Percentiles rank a stretch among this genome's conserved stretches.
Conservation (phyloP, 1,140 invertebrate genomes). For the Agraylea sexmaculata region DNA sequence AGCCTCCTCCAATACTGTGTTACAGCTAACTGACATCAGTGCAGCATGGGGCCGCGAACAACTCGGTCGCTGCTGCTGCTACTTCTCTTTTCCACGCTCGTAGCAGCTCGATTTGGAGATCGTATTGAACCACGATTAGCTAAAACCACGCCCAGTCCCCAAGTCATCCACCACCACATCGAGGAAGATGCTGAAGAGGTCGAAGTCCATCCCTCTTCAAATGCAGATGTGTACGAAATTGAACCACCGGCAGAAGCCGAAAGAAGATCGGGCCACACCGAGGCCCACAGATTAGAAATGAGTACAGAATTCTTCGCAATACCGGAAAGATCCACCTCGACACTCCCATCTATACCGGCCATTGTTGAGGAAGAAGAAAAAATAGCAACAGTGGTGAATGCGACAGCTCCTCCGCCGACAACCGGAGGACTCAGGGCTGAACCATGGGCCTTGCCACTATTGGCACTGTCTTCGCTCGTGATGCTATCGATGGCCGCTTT, state of each 20-base stretch:
- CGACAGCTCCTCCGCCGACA: slow-evolving; percentile 21
- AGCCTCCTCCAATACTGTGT: too few species aligned
- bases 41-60: too few species aligned
- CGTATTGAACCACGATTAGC: slow-evolving; percentile 26
- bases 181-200: slow-evolving; percentile 22
- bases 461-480: slow-evolving; percentile 63
- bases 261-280: slow-evolving; percentile 33
- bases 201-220: not conserved
- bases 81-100: too few species aligned
- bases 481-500: slow-evolving; percentile 73
- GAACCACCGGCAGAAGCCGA: slow-evolving; percentile 27
- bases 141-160: slow-evolving; percentile 22
- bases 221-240: slow-evolving; percentile 10
- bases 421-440: slow-evolving; percentile 49
- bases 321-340: slow-evolving; percentile 33
- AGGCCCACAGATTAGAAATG: slow-evolving; percentile 52
- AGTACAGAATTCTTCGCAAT: slow-evolving; percentile 68
- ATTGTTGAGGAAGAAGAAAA: slow-evolving; percentile 13
- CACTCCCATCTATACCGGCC: slow-evolving; percentile 24
- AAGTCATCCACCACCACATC: slow-evolving; percentile 11
- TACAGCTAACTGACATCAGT: too few species aligned
- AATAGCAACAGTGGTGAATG: slow-evolving; percentile 23
- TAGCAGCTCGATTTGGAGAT: slow-evolving; percentile 29
- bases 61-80: too few species aligned
- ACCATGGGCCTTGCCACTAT: slow-evolving; percentile 75